phyloP scores from a whole-genome alignment of 2,113 vertebrate species.

The Saiga tatarica region DNA sequence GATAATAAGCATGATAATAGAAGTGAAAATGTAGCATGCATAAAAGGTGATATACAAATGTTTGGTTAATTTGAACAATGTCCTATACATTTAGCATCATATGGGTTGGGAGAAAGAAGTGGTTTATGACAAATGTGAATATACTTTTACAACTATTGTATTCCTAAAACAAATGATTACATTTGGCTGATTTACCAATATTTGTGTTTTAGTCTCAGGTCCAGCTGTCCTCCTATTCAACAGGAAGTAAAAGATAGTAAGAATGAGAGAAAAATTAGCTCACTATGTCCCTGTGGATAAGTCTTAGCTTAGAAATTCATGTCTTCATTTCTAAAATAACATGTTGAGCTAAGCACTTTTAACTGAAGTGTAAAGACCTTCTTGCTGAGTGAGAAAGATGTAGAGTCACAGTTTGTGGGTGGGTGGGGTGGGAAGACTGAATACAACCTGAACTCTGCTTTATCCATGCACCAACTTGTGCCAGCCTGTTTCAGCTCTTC shows the following conservation, averaged over 20 bases:
- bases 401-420: not conserved
- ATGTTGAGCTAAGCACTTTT: not conserved
- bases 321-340: not conserved
- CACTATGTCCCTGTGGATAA: not conserved
- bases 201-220: not conserved
- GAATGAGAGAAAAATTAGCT: not conserved
- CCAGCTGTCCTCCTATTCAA: not conserved
- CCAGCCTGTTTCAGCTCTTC: no score
- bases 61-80: not conserved
- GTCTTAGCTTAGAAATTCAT: not conserved
- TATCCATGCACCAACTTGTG: not conserved
- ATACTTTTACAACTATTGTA: not conserved
- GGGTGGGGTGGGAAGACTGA: fast-evolving
- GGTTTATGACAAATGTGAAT: not conserved
- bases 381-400: not conserved
- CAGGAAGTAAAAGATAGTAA: not conserved
- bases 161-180: not conserved
- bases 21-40: not conserved
- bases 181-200: not conserved
- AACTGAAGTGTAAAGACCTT: not conserved
- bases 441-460: not conserved
- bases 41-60: not conserved
- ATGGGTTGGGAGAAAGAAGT: not conserved
- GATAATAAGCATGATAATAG: not conserved
- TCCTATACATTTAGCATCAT: not conserved